phyloP scores from a whole-genome alignment of 2,888 invertebrate species.

The Hydraecia micacea region DNA sequence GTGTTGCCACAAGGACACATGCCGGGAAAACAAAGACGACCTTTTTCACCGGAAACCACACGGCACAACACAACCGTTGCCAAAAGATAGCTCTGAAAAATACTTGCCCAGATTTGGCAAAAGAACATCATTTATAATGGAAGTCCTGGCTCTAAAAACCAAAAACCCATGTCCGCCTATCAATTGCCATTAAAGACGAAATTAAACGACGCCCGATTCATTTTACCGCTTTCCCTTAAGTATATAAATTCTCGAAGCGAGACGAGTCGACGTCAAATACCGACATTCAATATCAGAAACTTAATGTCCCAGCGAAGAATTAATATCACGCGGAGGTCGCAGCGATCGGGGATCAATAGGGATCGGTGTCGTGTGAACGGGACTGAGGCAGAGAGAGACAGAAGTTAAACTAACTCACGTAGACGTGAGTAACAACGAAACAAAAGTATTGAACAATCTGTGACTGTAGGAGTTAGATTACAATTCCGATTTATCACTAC shows the following conservation, averaged over 20 bases:
- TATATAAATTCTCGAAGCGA: conserved; percentile 46
- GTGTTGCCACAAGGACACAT: not conserved
- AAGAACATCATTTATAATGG: conserved; percentile 11
- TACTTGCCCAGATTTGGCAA: conserved; percentile 11
- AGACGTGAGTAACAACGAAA: conserved; percentile 27
- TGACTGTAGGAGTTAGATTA: conserved; percentile 12
- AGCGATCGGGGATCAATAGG: conserved; percentile 62
- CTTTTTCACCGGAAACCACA: conserved; percentile 5
- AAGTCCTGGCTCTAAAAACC: not conserved
- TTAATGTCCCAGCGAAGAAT: conserved; percentile 65
- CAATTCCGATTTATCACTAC: conserved; percentile 27
- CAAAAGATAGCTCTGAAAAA: conserved; percentile 27
- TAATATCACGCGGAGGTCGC: conserved; percentile 58
- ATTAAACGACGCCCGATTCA: conserved; percentile 20
- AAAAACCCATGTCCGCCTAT: conserved; percentile 17
- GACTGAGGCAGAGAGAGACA: conserved; percentile 14
- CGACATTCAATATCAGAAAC: conserved; percentile 62
- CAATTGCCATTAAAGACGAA: conserved; percentile 39
- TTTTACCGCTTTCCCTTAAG: conserved; percentile 38
- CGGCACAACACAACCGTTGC: not conserved
- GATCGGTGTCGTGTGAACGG: conserved; percentile 59
- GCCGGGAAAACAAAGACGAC: conserved; percentile 15
- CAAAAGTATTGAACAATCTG: conserved; percentile 41
- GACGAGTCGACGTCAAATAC: conserved; percentile 55
- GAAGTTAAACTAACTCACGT: conserved; percentile 28